Evolutionary conservation across 2,888 invertebrate genomes (phyloP), one percentile per base, ranked within the genome.

Genomic region (Agelastica alni): DNA sequence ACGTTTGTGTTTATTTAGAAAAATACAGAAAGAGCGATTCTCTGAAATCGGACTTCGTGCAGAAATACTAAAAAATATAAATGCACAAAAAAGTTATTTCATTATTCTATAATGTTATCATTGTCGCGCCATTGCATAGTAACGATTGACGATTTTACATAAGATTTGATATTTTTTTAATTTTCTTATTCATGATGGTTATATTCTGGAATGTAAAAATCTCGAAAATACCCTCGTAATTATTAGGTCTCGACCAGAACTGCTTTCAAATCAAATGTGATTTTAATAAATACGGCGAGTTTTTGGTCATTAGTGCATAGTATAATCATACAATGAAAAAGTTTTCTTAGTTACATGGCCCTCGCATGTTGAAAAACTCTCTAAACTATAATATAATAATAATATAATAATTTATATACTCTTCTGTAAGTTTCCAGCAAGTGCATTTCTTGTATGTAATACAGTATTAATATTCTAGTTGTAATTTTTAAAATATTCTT

Each of bases 361-460:
- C 65, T 62, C 61, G 52, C 60, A 57, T 55, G 22, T 31, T 32
- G 30, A 37, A 60, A 59, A 60, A 56, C 60, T 59, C 64, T 61
- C 54, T 56, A 52, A 53, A 56, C 46, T 37, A 20, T 37, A 44
- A 54, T 42, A 45, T 42, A 45, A 55, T 47, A 51, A 57, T 58
- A 46, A 48, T 52, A 56, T 55, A 51, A 59, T 59, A 53, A 59
- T 56, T 60, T 60, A 51, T 51, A 71, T 72, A 74, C 87, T 88
- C 88, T 89, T 89, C 88, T 89, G 88, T 87, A 88, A 87, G 88
- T 88, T 88, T 88, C 88, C 84, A 85, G 84, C 83, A 87, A 87
- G 89, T 89, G 89, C 89, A 89, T 89, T 89, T 89, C 89, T 87
- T 88, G 87, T 88, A 88, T 88, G 87, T 88, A 87, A 88, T 88